These are phyloP conservation scores for Verasper variegatus DNA, from an alignment of 2,113 vertebrate species.

Conservation along the genomic window DNA sequence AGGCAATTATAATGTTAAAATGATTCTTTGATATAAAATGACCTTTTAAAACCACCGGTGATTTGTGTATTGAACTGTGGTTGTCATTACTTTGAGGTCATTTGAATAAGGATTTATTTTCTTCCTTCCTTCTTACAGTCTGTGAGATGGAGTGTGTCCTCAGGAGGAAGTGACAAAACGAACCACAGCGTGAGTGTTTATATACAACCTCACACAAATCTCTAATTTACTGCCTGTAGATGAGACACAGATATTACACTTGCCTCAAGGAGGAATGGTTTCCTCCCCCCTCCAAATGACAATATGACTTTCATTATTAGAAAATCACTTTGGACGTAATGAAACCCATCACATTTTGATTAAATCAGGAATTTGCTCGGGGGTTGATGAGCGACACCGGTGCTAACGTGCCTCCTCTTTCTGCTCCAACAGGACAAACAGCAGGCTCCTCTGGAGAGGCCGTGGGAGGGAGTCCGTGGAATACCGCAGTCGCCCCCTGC, in stretches of 20 bases:
- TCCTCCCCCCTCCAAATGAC: slow-evolving; percentile 17
- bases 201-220: slow-evolving; percentile 55
- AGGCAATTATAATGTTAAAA: slow-evolving; percentile 33
- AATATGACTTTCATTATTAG: slow-evolving; percentile 42
- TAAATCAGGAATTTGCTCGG: slow-evolving; percentile 37
- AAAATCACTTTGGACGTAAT: slow-evolving; percentile 46
- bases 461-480: slow-evolving; percentile 95
- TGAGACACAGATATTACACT: slow-evolving; percentile 51
- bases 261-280: slow-evolving; percentile 64
- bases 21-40: slow-evolving; percentile 10
- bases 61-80: slow-evolving; percentile 45
- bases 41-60: slow-evolving; percentile 40
- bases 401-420: slow-evolving; percentile 48
- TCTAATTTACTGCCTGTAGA: slow-evolving; percentile 48
- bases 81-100: slow-evolving; percentile 53
- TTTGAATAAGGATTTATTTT: slow-evolving; percentile 73
- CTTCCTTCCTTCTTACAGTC: slow-evolving; percentile 81
- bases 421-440: slow-evolving; percentile 90
- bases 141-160: slow-evolving; percentile 86
- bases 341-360: slow-evolving; percentile 51
- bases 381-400: slow-evolving; percentile 22
- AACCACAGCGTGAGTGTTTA: slow-evolving; percentile 84
- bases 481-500: slow-evolving; percentile 90
- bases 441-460: slow-evolving; percentile 92
- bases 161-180: slow-evolving; percentile 89